phyloP scores from a whole-genome alignment of 2,888 invertebrate genomes.

The Agonopterix subpropinquella region DNA sequence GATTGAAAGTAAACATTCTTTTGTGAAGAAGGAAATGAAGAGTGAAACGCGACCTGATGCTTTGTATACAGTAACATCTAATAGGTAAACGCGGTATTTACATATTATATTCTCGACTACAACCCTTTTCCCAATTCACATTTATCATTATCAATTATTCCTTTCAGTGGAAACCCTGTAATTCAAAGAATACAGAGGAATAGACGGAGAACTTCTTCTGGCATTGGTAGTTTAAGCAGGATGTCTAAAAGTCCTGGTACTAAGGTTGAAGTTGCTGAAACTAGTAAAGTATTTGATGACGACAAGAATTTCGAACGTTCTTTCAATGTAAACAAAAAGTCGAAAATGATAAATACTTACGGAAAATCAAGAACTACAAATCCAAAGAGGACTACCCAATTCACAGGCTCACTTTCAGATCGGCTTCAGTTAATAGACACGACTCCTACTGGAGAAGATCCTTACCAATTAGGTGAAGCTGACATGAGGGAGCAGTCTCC shows the following conservation, averaged over 20 bases:
- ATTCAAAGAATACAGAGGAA: slow-evolving; percentile 54
- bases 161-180: slow-evolving; percentile 46
- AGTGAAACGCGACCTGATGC: slow-evolving; percentile 43
- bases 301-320: slow-evolving; percentile 31
- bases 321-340: slow-evolving; percentile 50
- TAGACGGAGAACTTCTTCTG: slow-evolving; percentile 37
- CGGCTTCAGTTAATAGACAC: slow-evolving; percentile 58
- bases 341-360: slow-evolving; percentile 55
- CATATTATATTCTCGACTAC: too few relatives aligned
- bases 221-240: slow-evolving; percentile 49
- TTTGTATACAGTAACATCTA: slow-evolving; percentile 54
- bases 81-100: slow-evolving; percentile 32
- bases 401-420: slow-evolving; percentile 54
- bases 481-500: slow-evolving; percentile 67
- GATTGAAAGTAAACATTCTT: slow-evolving; percentile 52
- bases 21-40: slow-evolving; percentile 46
- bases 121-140: neutral
- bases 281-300: slow-evolving; percentile 38
- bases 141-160: neutral
- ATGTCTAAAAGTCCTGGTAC: slow-evolving; percentile 36
- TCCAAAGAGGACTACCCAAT: slow-evolving; percentile 37
- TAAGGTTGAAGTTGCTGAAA: slow-evolving; percentile 35
- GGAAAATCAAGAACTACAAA: slow-evolving; percentile 36
- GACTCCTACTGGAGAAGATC: slow-evolving; percentile 63
- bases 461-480: slow-evolving; percentile 63